phyloP scores from a whole-genome alignment of 2,113 vertebrate species.

The Limanda limanda region DNA sequence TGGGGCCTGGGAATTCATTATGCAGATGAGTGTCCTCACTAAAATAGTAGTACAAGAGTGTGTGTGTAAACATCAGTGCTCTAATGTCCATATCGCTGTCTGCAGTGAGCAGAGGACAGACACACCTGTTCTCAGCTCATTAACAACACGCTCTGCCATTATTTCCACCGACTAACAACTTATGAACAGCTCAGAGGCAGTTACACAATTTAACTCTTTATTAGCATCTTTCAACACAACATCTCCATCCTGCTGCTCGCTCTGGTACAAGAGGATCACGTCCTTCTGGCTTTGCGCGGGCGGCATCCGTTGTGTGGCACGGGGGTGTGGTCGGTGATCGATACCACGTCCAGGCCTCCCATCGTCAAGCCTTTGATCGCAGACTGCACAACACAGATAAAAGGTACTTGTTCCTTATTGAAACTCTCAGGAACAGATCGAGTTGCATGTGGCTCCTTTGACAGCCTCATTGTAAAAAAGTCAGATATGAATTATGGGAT shows the following conservation, averaged over 20 bases:
- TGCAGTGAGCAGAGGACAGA: conserved; percentile 24
- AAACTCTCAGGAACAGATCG: conserved; percentile 17
- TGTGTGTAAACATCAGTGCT: conserved; percentile 30
- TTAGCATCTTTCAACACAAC: conserved; percentile 37
- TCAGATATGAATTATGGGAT: conserved; percentile 18
- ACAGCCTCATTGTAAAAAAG: conserved; percentile 19
- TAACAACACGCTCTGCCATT: conserved; percentile 41
- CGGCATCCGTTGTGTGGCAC: conserved; percentile 97
- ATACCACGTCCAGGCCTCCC: conserved; percentile 93
- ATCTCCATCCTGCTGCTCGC: conserved; percentile 2
- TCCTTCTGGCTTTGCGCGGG: conserved; percentile 89
- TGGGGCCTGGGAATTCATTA: no score
- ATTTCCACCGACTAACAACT: conserved; percentile 13
- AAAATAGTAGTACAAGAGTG: no score
- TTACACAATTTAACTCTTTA: conserved; percentile 62
- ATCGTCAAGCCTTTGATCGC: conserved; percentile 94
- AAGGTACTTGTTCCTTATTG: conserved; percentile 17
- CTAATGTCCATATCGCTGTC: conserved; percentile 20
- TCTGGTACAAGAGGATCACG: conserved; percentile 71
- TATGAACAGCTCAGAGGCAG: conserved; percentile 19
- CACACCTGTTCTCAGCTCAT: conserved; percentile 40
- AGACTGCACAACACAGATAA: conserved; percentile 81
- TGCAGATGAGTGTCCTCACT: no score
- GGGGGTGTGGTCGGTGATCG: conserved; percentile 95
- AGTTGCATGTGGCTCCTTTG: background rate